Evolutionary conservation across 1,140 invertebrate genomes (phyloP).

Genomic region (Euwallacea fornicatus): DNA sequence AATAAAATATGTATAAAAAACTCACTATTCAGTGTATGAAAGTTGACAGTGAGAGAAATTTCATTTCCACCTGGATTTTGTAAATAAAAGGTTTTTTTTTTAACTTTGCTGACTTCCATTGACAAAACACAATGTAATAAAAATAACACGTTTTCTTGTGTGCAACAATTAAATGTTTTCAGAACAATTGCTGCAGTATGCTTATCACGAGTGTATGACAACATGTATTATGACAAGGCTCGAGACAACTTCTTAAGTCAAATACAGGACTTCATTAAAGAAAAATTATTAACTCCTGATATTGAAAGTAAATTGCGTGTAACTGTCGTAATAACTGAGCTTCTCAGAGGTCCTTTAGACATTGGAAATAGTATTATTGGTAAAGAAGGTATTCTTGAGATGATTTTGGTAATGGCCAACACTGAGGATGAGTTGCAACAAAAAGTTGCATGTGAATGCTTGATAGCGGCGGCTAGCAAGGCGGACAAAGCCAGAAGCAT

Average conservation of each 20-base stretch:
- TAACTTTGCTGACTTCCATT: background rate
- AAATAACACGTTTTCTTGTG: background rate
- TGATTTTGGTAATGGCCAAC: conserved; percentile 96
- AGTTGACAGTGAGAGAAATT: too few species aligned
- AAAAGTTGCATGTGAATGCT: conserved; percentile 90
- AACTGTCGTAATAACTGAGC: conserved; percentile 84
- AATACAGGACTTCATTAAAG: conserved; percentile 87
- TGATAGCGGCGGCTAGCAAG: conserved; percentile 95
- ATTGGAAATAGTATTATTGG: conserved; percentile 91
- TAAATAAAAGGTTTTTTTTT: background rate
- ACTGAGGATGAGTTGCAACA: conserved; percentile 79
- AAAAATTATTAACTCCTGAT: conserved; percentile 81
- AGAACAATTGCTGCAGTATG: conserved; percentile 85
- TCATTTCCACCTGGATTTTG: too few species aligned
- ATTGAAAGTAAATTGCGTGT: conserved; percentile 89
- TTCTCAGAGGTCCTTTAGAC: conserved; percentile 90
- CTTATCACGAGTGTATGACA: conserved; percentile 87
- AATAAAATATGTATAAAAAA: too few species aligned
- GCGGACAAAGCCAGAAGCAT: conserved; percentile 95
- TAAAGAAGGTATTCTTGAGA: conserved; percentile 87
- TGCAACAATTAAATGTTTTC: background rate
- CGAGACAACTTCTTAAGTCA: conserved; percentile 75
- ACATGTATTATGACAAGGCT: conserved; percentile 88
- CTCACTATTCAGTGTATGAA: too few species aligned
- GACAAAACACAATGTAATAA: background rate